A percentile compares a stretch with the other conserved stretches of the same genome.
Evolutionary conservation across 2,888 invertebrate genomes (phyloP).

Genomic region (Unio pictorum): DNA sequence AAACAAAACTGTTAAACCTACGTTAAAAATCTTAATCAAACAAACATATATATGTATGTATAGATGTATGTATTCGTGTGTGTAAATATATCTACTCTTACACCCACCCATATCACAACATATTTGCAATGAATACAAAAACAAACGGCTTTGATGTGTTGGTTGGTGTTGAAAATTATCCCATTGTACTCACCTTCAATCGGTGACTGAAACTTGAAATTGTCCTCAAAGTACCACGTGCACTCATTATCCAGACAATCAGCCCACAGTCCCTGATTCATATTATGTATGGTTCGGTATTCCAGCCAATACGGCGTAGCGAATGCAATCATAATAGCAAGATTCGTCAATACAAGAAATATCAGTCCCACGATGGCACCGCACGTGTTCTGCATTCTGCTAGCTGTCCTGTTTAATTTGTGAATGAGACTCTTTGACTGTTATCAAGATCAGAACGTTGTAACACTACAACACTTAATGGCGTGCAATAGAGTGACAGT

Average conservation of each 20-base stretch:
- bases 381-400: conserved; percentile 38
- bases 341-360: conserved; percentile 51
- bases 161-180: no score
- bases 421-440: background rate
- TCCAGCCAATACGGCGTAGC: conserved; percentile 52
- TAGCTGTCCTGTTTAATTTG: background rate
- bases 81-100: no score
- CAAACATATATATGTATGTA: no score
- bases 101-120: no score
- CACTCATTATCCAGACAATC: conserved; percentile 35
- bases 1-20: no score
- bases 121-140: no score
- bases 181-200: conserved; percentile 12
- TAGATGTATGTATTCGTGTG: no score
- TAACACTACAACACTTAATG: no score
- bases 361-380: conserved; percentile 49
- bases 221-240: conserved; percentile 44
- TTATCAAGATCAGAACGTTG: no score
- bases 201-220: conserved; percentile 10
- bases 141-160: no score
- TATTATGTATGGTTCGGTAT: background rate
- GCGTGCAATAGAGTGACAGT: no score
- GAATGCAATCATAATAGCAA: conserved; percentile 50
- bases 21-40: no score
- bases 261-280: conserved; percentile 48